Base-by-base conservation (phyloP, 2,113 vertebrate genomes). In the Prolemur simus region DNA sequence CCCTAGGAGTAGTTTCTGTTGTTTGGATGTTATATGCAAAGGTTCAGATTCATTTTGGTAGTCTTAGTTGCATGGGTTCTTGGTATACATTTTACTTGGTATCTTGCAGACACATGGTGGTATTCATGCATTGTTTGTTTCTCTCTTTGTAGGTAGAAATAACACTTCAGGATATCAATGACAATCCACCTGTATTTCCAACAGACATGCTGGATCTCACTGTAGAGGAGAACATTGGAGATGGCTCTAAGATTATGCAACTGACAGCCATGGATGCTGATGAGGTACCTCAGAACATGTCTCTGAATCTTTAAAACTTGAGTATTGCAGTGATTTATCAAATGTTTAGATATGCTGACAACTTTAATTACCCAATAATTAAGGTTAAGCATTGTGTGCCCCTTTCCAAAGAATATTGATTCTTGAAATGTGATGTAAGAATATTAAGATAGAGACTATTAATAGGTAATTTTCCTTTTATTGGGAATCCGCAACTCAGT, bases 161-260 rank as follows among this genome's bases (percentile, higher is more conserved):
- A 98, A 99, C 99, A 0, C 99, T 99, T 91, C 99, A 99, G 97
- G 99, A 99, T 96, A 98, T 99, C 97, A 99, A 99, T 25, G 99
- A 99, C 99, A 99, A 99, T 97, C 99, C 99, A 3, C 99, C 99
- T 8, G 97, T 99, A 25, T 99, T 99, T 98, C 99, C 99, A 68
- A 99, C 99, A 6, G 99, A 99, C 94, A 99, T 98, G 94, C 99
- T 99, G 3, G 99, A 99, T 73, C 98, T 99, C 95, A 99, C 99
- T 0, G 99, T 99, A 6, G 99, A 99, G 98, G 99, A 99, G 98
- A 99, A 99, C 94, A 98, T 99, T 15, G 99, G 99, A 1, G 99
- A 99, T 74, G 99, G 99, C 80, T 99, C 99, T 94, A 99, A 99
- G 99, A 99, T 99, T 98, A 98, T 99, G 99, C 99, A 99, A 97